Conservation (phyloP, 1,140 invertebrate species). For the Drosophila nikananu region DNA sequence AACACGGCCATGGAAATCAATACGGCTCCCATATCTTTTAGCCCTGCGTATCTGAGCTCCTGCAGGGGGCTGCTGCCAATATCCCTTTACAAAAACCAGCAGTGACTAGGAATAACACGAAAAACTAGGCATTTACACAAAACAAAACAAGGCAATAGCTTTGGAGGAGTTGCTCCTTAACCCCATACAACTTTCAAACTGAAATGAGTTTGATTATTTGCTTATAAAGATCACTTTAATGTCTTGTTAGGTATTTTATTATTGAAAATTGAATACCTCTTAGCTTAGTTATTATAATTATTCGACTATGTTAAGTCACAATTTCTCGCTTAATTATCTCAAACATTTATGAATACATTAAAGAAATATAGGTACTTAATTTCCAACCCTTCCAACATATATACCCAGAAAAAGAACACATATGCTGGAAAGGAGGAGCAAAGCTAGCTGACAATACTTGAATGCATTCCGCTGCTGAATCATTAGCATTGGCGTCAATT, state of each 20-base stretch:
- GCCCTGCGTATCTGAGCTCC: constrained; percentile 3
- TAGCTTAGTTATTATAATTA: too few species aligned
- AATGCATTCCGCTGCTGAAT: constrained; percentile 34
- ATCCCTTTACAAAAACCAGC: neutral
- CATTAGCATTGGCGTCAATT: constrained; percentile 36
- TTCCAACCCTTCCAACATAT: neutral
- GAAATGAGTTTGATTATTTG: neutral
- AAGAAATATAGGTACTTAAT: neutral
- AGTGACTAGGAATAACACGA: neutral
- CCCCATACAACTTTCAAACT: accelerated
- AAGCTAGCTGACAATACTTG: constrained; percentile 29
- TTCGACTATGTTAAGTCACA: neutral
- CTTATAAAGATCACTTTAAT: neutral
- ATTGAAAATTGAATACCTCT: too few species aligned
- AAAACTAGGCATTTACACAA: neutral
- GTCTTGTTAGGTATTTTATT: neutral
- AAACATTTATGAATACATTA: too few species aligned
- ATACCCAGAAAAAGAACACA: neutral
- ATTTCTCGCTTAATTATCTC: neutral
- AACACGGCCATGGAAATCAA: constrained; percentile 73
- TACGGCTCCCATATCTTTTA: constrained; percentile 30
- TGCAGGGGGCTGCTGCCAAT: neutral
- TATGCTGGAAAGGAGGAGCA: neutral
- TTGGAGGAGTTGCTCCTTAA: too few species aligned
- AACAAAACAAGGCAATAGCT: neutral